Percentiles rank a stretch among this genome's conserved stretches.
Conservation (phyloP, 2,113 vertebrate species). For the Poecilia latipinna region DNA sequence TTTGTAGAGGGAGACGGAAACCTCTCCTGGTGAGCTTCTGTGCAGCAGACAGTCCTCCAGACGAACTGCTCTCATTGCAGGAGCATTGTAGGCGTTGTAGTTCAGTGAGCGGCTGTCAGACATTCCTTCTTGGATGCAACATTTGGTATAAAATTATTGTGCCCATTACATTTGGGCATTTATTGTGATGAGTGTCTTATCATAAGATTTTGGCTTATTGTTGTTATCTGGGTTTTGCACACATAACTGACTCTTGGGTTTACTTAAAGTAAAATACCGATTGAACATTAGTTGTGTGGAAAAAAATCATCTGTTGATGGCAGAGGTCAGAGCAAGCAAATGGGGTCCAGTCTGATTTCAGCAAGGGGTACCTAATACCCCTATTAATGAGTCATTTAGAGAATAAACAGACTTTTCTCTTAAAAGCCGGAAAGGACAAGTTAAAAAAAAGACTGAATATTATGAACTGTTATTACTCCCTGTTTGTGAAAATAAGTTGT, state of each 20-base stretch:
- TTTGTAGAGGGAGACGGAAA: conserved; percentile 58
- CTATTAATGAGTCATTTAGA: not conserved
- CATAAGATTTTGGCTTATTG: too few species aligned
- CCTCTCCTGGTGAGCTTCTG: conserved; percentile 60
- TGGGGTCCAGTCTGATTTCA: not conserved
- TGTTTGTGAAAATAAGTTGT: too few species aligned
- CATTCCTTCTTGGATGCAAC: not conserved
- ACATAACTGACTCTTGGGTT: too few species aligned
- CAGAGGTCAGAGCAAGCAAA: not conserved
- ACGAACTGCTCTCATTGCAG: conserved; percentile 33
- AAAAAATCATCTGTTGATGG: not conserved
- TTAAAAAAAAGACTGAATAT: not conserved
- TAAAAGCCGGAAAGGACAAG: not conserved
- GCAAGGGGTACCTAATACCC: not conserved
- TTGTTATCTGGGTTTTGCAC: too few species aligned
- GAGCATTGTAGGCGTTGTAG: not conserved
- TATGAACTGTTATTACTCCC: too few species aligned
- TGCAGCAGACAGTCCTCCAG: conserved; percentile 45
- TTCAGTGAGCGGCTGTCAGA: conserved; percentile 9
- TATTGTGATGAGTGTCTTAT: too few species aligned
- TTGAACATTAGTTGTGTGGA: not conserved
- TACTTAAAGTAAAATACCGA: not conserved
- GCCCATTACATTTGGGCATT: too few species aligned
- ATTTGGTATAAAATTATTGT: not conserved
- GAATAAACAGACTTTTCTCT: not conserved